These are phyloP conservation scores for Anas platyrhynchos DNA, from an alignment of 2,113 vertebrate species.

Conservation along the genomic window DNA sequence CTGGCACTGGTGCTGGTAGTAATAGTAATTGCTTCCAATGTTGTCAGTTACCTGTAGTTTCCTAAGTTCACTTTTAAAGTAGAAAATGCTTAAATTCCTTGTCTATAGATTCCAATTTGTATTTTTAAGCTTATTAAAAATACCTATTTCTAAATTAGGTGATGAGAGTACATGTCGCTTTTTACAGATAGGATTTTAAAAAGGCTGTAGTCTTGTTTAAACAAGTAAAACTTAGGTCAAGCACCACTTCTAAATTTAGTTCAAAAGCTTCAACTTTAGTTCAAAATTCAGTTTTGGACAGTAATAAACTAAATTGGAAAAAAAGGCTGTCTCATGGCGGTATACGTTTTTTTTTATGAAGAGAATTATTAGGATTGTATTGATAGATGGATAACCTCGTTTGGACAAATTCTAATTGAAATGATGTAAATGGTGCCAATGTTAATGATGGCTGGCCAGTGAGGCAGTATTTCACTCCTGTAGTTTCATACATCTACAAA, in stretches of 20 bases:
- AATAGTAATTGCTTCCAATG: not conserved
- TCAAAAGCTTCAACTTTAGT: not conserved
- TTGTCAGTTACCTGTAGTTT: not conserved
- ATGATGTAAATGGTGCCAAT: not conserved
- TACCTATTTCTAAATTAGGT: rapidly evolving
- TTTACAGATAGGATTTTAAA: not conserved
- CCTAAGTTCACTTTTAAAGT: not conserved
- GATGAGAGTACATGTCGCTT: not conserved
- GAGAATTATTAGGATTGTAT: not conserved
- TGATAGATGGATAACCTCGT: not conserved
- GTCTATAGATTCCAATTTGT: not conserved
- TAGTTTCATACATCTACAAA: not conserved
- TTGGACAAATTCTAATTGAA: not conserved
- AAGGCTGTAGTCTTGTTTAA: not conserved
- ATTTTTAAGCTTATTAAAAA: not conserved
- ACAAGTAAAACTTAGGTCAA: not conserved
- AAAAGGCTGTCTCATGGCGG: rapidly evolving
- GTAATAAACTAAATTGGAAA: not conserved
- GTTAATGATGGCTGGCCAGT: not conserved
- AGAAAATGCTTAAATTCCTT: not conserved
- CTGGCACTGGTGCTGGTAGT: not conserved
- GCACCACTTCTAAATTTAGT: not conserved
- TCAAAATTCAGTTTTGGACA: not conserved
- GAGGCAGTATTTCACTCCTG: not conserved
- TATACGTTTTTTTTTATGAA: not conserved